These are phyloP conservation scores for Bubo blakistoni DNA, from an alignment of 2,113 vertebrate species.

Conservation along the genomic window DNA sequence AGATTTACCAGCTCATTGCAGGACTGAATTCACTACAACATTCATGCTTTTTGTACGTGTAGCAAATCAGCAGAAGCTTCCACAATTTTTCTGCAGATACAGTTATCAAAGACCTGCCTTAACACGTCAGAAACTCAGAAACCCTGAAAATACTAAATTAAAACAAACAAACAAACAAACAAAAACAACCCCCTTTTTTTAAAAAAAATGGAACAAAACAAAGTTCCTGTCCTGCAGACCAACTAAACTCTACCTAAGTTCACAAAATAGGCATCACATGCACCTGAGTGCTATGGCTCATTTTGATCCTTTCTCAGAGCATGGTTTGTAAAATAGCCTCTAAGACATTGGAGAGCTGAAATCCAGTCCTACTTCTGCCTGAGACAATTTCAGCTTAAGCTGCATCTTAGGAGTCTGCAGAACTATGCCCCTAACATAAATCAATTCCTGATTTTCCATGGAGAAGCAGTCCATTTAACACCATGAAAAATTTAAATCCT, in stretches of 20 bases:
- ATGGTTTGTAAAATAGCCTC: not conserved
- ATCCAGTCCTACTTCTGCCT: not conserved
- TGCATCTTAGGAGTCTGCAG: not conserved
- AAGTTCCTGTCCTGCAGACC: not conserved
- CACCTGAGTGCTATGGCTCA: not conserved
- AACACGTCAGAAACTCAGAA: not conserved
- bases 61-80: not conserved
- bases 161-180: too few species aligned
- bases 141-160: not conserved
- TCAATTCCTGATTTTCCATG: not conserved
- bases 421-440: not conserved
- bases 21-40: not conserved
- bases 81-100: not conserved
- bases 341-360: not conserved
- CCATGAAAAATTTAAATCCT: not conserved
- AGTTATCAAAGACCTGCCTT: not conserved
- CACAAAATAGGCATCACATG: not conserved
- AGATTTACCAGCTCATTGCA: not conserved
- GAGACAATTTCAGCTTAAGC: not conserved
- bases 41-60: not conserved
- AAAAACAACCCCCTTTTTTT: too few species aligned
- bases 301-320: not conserved
- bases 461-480: not conserved
- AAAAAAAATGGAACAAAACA: fast-evolving
- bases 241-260: not conserved